Base-by-base conservation (phyloP, 1,140 invertebrate genomes). In the Zaprionus tsacasi region DNA sequence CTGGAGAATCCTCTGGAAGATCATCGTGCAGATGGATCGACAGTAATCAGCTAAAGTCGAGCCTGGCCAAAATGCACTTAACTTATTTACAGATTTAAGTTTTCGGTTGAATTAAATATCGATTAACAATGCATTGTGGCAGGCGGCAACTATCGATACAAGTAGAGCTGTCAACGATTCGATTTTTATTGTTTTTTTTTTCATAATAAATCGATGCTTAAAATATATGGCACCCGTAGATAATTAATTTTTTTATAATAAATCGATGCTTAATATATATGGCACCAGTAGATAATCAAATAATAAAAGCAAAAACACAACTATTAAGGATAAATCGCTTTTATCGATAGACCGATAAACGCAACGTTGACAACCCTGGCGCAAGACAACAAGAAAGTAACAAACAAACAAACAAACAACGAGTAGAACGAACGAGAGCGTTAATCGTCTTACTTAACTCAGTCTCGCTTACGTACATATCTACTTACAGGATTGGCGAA, bases 401-500 rank as follows among this genome's bases (percentile, higher is more conserved):
- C 40, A 40, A 63, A 38, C 40, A 69, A 69, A 66, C 43, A 30
- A 73, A 10, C 12, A 30, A 64, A 65, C 21, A 74, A 80, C 70
- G 73, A 75, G 40, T 73, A 74, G 74, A 79, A 71, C 73, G 82
- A 91, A 91, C 87, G 87, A 91, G 88, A 87, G 64, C 85, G 81
- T 89, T 90, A 89, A 89, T 90, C 81, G 79, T 89, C 79, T 90
- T 89, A 89, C 85, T 90, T 74, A 89, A 85, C 85, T 89, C 85
- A 81, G 86, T 92, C 91, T 91, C 86, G 91, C 86, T 91, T 89
- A 92, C 91, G 90, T 92, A 91, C 91, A 92, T 92, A 91, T 91
- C 90, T 92, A 92, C 92, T 93, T 93, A 98, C 97, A 69, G 97
- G 97, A 93, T 98, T 98, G 69, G 96, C 96, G 81, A 96, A 95